Conservation (phyloP, 2,113 vertebrate genomes). For the Lepidothrix coronata region DNA sequence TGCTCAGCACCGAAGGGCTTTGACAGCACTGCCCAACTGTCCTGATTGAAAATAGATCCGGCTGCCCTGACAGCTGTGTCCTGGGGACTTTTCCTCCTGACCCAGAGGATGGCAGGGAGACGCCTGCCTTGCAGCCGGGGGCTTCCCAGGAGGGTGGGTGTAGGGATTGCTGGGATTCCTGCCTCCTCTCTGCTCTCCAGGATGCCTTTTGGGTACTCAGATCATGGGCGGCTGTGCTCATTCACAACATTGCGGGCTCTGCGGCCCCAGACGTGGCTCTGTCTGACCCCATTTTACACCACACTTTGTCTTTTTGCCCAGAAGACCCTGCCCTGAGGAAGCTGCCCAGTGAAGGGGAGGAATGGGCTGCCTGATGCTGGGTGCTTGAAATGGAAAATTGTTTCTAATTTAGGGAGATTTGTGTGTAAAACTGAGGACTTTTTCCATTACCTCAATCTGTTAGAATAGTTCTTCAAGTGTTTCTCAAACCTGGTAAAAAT, state of each 20-base stretch:
- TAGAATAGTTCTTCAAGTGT: neutral
- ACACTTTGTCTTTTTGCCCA: neutral
- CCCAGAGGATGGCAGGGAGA: neutral
- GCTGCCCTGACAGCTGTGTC: neutral
- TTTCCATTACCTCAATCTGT: neutral
- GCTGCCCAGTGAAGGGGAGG: neutral
- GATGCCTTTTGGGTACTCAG: neutral
- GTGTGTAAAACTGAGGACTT: neutral
- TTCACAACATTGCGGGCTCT: accelerated
- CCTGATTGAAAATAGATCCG: neutral
- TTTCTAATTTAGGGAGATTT: constrained; percentile 3
- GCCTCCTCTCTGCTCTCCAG: neutral
- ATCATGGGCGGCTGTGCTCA: accelerated
- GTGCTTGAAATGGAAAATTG: neutral
- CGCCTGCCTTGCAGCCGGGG: neutral
- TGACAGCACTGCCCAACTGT: neutral
- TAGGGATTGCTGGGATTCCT: constrained; percentile 16
- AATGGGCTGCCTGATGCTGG: neutral
- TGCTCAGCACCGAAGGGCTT: neutral
- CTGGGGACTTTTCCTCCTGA: neutral
- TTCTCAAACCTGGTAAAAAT: constrained; percentile 14
- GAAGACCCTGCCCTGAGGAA: neutral
- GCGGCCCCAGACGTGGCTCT: accelerated
- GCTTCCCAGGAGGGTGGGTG: neutral
- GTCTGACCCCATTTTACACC: neutral